phyloP scores from a whole-genome alignment of 2,797 vertebrate species.

The Etheostoma nigrum region DNA sequence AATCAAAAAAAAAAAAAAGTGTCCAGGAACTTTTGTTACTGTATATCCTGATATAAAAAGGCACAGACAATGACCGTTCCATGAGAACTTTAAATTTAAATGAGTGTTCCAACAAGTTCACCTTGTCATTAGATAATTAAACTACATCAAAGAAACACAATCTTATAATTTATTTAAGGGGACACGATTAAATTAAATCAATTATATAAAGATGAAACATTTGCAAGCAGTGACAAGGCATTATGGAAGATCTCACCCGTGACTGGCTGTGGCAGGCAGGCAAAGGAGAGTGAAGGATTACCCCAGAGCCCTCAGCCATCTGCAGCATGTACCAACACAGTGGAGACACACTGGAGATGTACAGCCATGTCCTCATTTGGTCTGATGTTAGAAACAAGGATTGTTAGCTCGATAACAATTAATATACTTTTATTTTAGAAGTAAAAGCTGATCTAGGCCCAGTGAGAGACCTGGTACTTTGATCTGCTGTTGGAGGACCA shows the following conservation, averaged over 20 bases:
- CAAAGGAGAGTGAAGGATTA: conserved; percentile 77
- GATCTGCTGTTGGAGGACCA: neutral
- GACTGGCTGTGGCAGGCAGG: conserved; percentile 80
- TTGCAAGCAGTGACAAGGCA: neutral
- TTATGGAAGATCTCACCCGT: conserved; percentile 63
- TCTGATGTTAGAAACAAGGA: conserved; percentile 58
- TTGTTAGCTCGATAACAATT: conserved; percentile 9
- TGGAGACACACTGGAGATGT: conserved; percentile 55
- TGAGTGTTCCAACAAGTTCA: conserved; percentile 3
- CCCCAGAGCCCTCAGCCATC: conserved; percentile 31
- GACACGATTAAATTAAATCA: conserved; percentile 14
- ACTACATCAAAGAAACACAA: conserved; percentile 1
- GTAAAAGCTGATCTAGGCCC: neutral
- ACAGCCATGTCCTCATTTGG: conserved; percentile 67
- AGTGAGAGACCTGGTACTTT: neutral
- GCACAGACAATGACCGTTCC: neutral
- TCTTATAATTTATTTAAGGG: neutral
- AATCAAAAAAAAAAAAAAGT: too few species aligned
- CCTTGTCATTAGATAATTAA: neutral
- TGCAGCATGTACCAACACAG: conserved; percentile 74
- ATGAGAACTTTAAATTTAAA: neutral
- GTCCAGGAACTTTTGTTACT: neutral
- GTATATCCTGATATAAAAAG: neutral
- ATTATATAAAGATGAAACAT: conserved; percentile 12
- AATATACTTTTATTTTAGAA: neutral